Evolutionary conservation across 2,113 vertebrate genomes (phyloP).

Genomic region (Saccopteryx bilineata): DNA sequence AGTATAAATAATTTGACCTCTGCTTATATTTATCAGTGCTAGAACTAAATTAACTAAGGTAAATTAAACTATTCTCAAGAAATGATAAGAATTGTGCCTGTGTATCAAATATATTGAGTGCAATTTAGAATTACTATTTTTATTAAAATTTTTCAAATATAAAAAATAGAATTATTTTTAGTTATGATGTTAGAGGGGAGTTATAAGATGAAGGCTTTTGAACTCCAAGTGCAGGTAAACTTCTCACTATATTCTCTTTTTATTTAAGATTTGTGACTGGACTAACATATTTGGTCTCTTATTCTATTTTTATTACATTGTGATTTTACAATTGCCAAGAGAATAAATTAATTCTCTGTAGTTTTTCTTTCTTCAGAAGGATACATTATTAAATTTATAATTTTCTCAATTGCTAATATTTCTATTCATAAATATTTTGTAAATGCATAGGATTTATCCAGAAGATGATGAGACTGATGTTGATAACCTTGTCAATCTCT

Average conservation of each 20-base stretch:
- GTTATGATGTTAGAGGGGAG: not conserved
- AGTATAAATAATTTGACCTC: not conserved
- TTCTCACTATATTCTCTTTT: constrained; percentile 66
- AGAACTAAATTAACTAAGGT: not conserved
- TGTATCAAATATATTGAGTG: not conserved
- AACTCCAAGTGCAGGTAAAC: not conserved
- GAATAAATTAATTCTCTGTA: constrained; percentile 60
- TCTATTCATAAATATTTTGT: not conserved
- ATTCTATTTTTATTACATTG: constrained; percentile 51
- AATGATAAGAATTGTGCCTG: not conserved
- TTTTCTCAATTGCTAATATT: not conserved
- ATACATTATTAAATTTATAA: constrained; percentile 65
- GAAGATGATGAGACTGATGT: not conserved
- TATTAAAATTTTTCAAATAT: not conserved
- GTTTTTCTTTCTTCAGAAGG: constrained; percentile 61
- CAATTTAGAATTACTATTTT: constrained; percentile 49
- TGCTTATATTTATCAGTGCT: not conserved
- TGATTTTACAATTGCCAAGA: constrained; percentile 51
- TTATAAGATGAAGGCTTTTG: not conserved
- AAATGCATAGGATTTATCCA: not conserved
- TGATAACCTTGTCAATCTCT: not conserved
- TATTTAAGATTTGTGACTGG: constrained; percentile 24
- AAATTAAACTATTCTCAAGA: not conserved
- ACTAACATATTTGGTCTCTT: constrained; percentile 14
- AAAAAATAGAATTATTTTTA: constrained; percentile 46